Percentiles rank a stretch among this genome's conserved stretches.
Evolutionary conservation across 2,888 invertebrate species (phyloP).

Genomic region (Magallana nippona): DNA sequence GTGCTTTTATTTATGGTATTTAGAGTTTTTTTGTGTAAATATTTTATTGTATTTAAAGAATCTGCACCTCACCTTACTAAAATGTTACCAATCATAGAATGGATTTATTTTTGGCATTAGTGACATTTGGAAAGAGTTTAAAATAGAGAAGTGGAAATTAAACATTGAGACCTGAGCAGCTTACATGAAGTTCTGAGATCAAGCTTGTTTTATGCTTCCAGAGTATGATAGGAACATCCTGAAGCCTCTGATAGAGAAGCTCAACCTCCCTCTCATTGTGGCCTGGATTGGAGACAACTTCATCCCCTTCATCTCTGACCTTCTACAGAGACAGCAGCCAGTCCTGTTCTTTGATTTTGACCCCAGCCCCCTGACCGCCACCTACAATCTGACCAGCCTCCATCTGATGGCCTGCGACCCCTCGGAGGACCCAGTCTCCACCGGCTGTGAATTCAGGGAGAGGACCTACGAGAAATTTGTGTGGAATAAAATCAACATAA

Average conservation of each 20-base stretch:
- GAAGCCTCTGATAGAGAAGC: constrained; percentile 83
- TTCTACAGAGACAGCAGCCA: constrained; percentile 78
- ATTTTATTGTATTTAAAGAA: too few species aligned
- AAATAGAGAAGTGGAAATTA: too few species aligned
- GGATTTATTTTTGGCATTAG: too few species aligned
- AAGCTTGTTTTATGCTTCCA: constrained; percentile 52
- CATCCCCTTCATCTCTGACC: constrained; percentile 74
- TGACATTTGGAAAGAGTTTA: too few species aligned
- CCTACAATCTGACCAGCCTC: constrained; percentile 83
- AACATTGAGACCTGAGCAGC: too few species aligned
- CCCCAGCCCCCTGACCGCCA: constrained; percentile 82
- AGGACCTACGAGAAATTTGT: constrained; percentile 86
- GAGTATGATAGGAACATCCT: constrained; percentile 71
- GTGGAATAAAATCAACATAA: constrained; percentile 83
- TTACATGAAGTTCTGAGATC: too few species aligned
- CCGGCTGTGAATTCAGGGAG: constrained; percentile 85
- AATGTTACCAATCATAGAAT: too few species aligned
- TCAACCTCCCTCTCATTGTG: constrained; percentile 85
- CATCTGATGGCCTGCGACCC: constrained; percentile 84
- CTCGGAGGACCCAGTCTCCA: constrained; percentile 64
- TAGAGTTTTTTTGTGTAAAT: too few species aligned
- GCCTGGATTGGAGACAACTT: constrained; percentile 86
- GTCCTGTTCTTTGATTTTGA: constrained; percentile 86
- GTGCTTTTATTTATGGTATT: too few species aligned
- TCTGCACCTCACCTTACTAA: too few species aligned